Percentiles rank a stretch among this genome's conserved stretches.
phyloP scores from a whole-genome alignment of 2,888 invertebrate species.

The Lathronympha strigana region DNA sequence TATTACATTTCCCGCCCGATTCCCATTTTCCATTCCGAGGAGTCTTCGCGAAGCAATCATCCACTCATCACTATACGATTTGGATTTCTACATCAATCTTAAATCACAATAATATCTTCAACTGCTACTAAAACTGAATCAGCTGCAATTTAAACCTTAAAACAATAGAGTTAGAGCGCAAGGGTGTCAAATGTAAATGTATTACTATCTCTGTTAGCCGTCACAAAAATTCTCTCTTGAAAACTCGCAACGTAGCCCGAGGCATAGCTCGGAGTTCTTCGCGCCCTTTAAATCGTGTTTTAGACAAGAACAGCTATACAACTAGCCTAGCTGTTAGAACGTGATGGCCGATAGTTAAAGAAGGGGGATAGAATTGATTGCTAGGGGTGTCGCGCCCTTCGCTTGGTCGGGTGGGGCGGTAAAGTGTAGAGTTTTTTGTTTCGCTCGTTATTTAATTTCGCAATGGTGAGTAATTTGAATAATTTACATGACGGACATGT shows the following conservation, averaged over 20 bases:
- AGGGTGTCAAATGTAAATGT: conserved; percentile 9
- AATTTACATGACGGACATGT: conserved; percentile 76
- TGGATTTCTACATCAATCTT: conserved; percentile 71
- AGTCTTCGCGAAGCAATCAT: conserved; percentile 69
- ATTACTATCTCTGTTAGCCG: conserved; percentile 43
- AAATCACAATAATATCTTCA: conserved; percentile 48
- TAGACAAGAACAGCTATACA: conserved; percentile 55
- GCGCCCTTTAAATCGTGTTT: conserved; percentile 62
- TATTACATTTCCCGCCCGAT: conserved; percentile 54
- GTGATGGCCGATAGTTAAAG: conserved; percentile 61
- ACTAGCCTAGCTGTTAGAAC: conserved; percentile 48
- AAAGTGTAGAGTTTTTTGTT: conserved; percentile 74
- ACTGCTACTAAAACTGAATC: conserved; percentile 4
- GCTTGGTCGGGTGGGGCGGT: conserved; percentile 73
- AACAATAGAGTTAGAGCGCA: accelerated
- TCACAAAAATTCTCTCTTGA: conserved; percentile 68
- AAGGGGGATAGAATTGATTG: conserved; percentile 78
- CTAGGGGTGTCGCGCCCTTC: conserved; percentile 77
- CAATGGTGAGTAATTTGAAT: conserved; percentile 80
- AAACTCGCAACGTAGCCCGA: conserved; percentile 66
- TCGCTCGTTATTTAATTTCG: conserved; percentile 80
- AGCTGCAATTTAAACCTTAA: conserved; percentile 49
- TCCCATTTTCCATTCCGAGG: conserved; percentile 70
- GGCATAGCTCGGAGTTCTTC: conserved; percentile 65
- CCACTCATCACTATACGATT: conserved; percentile 67